Base-by-base conservation (phyloP, 2,888 invertebrate genomes). In the Orchestes rusci region DNA sequence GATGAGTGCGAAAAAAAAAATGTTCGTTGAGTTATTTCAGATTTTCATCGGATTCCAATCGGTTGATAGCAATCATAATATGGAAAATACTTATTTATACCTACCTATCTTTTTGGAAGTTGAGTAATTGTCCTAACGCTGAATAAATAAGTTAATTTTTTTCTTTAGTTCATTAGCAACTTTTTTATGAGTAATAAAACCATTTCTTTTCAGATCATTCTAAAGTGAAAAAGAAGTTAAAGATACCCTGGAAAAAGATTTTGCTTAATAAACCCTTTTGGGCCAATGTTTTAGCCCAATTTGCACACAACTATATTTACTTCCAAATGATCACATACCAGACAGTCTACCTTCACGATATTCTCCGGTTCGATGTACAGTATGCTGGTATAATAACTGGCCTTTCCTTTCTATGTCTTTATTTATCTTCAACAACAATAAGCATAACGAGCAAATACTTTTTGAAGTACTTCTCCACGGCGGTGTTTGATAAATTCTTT, bases 251-350 rank as follows among this genome's bases (percentile, higher is more conserved):
- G 54, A 43, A 32, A 16, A 35, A 17, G 4, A 51, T 55, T 17
- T 19, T 53, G 10, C 39, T 43, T 2, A 52, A 50, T 8, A 41
- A 45, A 13, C 49, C 53, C 16, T 43, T 46, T 15, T 56, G 53
- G 54, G 56, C 54, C 2, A 39, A 84, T 13, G 75, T 83, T 10
- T 74, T 74, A 34, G 84, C 82, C 50, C 82, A 82, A 71, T 69
- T 76, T 51, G 75, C 76, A 4, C 79, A 79, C 59, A 77, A 78
- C 55, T 79, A 76, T 72, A 78, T 78, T 3, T 76, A 78, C 56
- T 79, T 77, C 59, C 78, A 77, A 2, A 73, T 80, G 71, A 72
- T 79, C 27, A 79, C 77, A 1, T 78, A 79, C 56, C 65, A 80
- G 4, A 79, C 80, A 0, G 77, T 77, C 51, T 80, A 79, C 63